phyloP scores from a whole-genome alignment of 2,797 vertebrate genomes.

The Salarias fasciatus region DNA sequence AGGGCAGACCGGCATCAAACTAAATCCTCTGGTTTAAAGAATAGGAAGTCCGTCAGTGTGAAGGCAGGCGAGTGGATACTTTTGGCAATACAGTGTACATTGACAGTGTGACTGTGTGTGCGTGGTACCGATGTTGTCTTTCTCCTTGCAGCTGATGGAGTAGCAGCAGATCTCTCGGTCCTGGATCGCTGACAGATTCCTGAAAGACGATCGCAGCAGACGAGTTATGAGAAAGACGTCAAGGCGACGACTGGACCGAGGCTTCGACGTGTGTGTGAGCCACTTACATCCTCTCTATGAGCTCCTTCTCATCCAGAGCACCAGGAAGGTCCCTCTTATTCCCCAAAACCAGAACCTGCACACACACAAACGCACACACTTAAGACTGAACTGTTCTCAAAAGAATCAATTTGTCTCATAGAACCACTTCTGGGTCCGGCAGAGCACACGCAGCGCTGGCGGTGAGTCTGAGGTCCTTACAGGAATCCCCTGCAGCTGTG shows the following conservation, averaged over 20 bases:
- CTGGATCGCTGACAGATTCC: slow-evolving; percentile 88
- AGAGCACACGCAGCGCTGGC: too few species aligned
- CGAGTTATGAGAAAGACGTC: too few species aligned
- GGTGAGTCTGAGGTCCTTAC: slow-evolving; percentile 80
- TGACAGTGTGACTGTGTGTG: slow-evolving; percentile 9
- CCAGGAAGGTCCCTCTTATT: slow-evolving; percentile 94
- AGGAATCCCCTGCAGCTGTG: slow-evolving; percentile 97
- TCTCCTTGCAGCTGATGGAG: slow-evolving; percentile 98
- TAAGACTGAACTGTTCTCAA: neutral
- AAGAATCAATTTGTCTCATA: too few species aligned
- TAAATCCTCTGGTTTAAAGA: too few species aligned
- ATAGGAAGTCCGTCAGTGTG: too few species aligned
- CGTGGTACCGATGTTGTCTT: slow-evolving; percentile 85
- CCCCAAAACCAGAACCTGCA: slow-evolving; percentile 92
- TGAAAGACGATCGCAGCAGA: slow-evolving; percentile 43
- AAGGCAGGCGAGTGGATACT: too few species aligned
- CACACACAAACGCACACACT: slow-evolving; percentile 3
- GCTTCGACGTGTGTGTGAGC: too few species aligned
- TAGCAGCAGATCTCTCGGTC: slow-evolving; percentile 90
- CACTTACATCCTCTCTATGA: slow-evolving; percentile 95
- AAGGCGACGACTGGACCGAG: too few species aligned
- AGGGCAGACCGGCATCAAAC: too few species aligned
- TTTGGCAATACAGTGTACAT: too few species aligned
- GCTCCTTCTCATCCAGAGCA: slow-evolving; percentile 95
- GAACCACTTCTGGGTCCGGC: too few species aligned